phyloP scores from a whole-genome alignment of 1,140 invertebrate genomes.

The Cryptotermes secundus region DNA sequence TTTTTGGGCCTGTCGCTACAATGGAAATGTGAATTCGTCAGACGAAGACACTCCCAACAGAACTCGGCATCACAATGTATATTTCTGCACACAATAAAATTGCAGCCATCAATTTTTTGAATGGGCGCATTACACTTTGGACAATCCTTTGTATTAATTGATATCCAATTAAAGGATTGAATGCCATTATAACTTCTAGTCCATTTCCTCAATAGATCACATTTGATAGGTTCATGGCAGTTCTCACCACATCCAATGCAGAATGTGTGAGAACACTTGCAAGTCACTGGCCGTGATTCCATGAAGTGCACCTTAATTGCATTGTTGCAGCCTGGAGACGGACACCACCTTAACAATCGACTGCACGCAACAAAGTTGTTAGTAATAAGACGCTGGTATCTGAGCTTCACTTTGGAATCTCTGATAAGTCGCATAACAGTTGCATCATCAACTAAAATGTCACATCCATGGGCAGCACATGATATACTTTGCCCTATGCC shows the following conservation, averaged over 20 bases:
- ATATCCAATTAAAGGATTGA: constrained; percentile 99
- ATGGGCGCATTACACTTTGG: constrained; percentile 98
- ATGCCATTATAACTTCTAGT: constrained; percentile 99
- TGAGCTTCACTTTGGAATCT: constrained; percentile 90
- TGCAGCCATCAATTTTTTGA: constrained; percentile 97
- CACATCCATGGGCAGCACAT: constrained; percentile 88
- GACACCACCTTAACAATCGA: constrained; percentile 93
- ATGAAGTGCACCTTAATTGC: constrained; percentile 93
- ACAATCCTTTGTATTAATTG: constrained; percentile 99
- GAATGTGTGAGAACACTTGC: constrained; percentile 91
- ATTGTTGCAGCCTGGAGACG: constrained; percentile 94
- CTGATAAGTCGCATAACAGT: constrained; percentile 91
- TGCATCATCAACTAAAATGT: constrained; percentile 95
- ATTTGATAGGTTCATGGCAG: constrained; percentile 99
- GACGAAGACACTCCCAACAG: constrained; percentile 98
- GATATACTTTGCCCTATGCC: constrained; percentile 94
- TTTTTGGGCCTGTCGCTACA: no score
- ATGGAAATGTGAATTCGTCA: no score
- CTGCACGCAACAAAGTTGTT: constrained; percentile 99
- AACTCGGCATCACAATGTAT: constrained; percentile 97
- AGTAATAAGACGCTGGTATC: constrained; percentile 97
- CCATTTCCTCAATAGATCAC: constrained; percentile 91
- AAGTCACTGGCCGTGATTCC: constrained; percentile 88
- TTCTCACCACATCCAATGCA: constrained; percentile 97
- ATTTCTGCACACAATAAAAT: constrained; percentile 99